phyloP scores from a whole-genome alignment of 2,113 vertebrate genomes.

The Platanista minor region DNA sequence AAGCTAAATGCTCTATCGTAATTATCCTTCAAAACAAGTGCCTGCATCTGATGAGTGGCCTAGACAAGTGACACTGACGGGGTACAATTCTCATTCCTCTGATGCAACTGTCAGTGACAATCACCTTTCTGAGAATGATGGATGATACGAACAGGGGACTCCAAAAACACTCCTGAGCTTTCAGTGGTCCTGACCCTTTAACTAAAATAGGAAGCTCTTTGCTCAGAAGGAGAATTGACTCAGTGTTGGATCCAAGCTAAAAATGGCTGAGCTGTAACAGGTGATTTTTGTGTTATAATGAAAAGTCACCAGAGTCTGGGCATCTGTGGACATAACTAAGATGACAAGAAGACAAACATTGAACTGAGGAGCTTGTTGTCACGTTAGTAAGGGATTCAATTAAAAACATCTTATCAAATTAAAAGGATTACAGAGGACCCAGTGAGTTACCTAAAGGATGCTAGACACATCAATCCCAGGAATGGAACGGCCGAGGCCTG shows the following conservation, averaged over 20 bases:
- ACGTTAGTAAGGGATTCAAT: not conserved
- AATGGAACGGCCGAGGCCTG: too few species aligned
- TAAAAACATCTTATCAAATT: not conserved
- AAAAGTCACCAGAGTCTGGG: not conserved
- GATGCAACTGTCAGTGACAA: not conserved
- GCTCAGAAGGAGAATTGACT: not conserved
- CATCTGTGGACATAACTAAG: not conserved
- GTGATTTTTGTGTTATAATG: not conserved
- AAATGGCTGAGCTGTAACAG: not conserved
- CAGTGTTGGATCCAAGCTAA: not conserved
- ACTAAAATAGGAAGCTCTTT: not conserved
- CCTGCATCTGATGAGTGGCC: not conserved
- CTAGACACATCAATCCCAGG: too few species aligned
- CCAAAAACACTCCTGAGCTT: not conserved
- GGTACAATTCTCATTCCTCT: not conserved
- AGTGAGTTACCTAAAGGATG: not conserved
- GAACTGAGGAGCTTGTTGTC: not conserved
- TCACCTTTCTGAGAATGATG: not conserved
- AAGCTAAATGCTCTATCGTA: not conserved
- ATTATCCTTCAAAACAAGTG: not conserved
- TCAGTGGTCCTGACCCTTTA: not conserved
- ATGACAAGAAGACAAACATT: not conserved
- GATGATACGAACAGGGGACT: not conserved
- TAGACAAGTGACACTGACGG: not conserved
- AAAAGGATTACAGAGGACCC: not conserved